Evolutionary conservation across 2,888 invertebrate species (phyloP), one percentile per base, ranked within the genome.

Genomic region (Gibbula magus): DNA sequence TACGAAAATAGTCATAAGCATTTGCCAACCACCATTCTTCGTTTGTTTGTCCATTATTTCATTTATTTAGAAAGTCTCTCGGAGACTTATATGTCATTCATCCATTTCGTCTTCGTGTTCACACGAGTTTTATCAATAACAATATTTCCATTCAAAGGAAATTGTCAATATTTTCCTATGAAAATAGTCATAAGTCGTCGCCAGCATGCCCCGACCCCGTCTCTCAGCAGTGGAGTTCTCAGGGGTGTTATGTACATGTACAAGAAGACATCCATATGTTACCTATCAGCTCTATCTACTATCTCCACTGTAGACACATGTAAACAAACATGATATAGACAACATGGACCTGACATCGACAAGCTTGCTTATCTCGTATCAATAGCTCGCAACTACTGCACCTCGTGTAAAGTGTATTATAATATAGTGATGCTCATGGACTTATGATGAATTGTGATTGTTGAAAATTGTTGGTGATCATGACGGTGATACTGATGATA

Each of bases 301-400:
- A 70, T 70, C 70, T 70, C 1, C 70, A 25, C 70, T 70, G 20
- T 20, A 20, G 70, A 39, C 70, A 35, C 35, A 18, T 35, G 35
- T 39, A 70, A 70, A 70, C 70, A 70, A 70, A 70, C 70, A 39
- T 70, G 70, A 70, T 70, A 39, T 70, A 70, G 70, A 70, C 39
- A 70, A 70, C 70, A 70, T 35, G 35, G 39, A 29, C 20, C 35
- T 0, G 61, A 61, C 25, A 61, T 61, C 25, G 29, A 61, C 61
- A 29, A 61, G 61, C 13, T 7, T 61, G 29, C 29, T 61, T 29
- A 29, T 61, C 61, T 29, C 61, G 61, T 61, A 61, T 61, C 61
- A 29, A 61, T 61, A 29, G 61, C 61, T 25, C 10, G 29, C 10
- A 16, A 45, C 8, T 4, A 7, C 8, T 10, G 45, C 13, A 7